Evolutionary conservation across 2,888 invertebrate genomes (phyloP).

Genomic region (Chalcis sispes): DNA sequence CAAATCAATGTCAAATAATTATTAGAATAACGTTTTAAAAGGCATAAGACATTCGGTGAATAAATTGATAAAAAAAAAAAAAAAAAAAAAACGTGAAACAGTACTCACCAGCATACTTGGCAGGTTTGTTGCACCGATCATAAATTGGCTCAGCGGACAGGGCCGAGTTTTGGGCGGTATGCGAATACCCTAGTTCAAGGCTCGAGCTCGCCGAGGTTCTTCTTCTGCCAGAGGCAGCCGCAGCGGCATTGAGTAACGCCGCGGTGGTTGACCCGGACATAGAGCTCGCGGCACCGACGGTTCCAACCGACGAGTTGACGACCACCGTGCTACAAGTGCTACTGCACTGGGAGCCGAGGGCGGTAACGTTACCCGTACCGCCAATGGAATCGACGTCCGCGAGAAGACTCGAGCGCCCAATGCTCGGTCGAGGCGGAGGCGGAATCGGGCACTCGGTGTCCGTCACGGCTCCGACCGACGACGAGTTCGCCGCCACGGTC

Average conservation of each 20-base stretch:
- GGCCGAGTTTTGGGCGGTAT: conserved; percentile 91
- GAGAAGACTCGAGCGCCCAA: neutral
- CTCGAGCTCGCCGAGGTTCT: conserved; percentile 88
- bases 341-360: conserved; percentile 86
- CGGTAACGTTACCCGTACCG: conserved; percentile 39
- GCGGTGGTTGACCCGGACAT: conserved; percentile 61
- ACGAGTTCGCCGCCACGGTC: neutral
- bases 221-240: conserved; percentile 78
- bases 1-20: too few relatives aligned
- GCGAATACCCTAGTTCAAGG: conserved; percentile 89
- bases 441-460: conserved; percentile 12
- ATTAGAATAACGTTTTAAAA: too few relatives aligned
- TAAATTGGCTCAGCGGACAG: conserved; percentile 79
- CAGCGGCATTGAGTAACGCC: conserved; percentile 68
- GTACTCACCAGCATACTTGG: conserved; percentile 52
- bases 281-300: conserved; percentile 73
- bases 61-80: neutral
- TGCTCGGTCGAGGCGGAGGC: neutral
- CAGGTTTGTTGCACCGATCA: conserved; percentile 69
- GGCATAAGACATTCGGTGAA: neutral
- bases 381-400: conserved; percentile 12
- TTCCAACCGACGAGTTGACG: conserved; percentile 78
- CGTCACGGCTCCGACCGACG: neutral
- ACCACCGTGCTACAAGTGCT: conserved; percentile 93
- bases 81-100: neutral